Percentiles rank a stretch among this genome's conserved stretches.
Evolutionary conservation across 1,140 invertebrate genomes (phyloP).

Genomic region (Solenopsis invicta): DNA sequence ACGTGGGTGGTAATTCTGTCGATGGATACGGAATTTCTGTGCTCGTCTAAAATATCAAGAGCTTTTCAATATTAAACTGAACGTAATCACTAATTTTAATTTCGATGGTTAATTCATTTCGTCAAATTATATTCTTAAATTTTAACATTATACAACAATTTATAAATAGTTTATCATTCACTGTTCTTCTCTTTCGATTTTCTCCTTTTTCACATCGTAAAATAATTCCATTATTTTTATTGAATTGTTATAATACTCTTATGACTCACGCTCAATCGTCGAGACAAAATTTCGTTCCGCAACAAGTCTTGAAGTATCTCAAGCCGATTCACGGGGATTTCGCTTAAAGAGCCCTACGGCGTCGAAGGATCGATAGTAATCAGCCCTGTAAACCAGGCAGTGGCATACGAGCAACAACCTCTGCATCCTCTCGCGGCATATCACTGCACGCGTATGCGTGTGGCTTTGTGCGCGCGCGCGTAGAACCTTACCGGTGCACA

Average conservation of each 20-base stretch:
- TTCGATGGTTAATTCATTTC: conserved; percentile 2
- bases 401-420: conserved; percentile 41
- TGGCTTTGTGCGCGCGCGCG: conserved; percentile 44
- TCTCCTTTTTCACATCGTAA: neutral
- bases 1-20: neutral
- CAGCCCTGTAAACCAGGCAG: neutral
- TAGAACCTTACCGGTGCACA: conserved; percentile 45
- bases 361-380: conserved; percentile 2
- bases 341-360: neutral
- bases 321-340: neutral
- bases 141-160: neutral
- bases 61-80: conserved; percentile 2
- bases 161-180: neutral
- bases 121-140: neutral
- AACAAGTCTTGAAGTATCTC: neutral
- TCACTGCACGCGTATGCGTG: conserved; percentile 20
- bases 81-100: neutral
- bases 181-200: neutral
- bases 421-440: conserved; percentile 1
- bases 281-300: neutral
- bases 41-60: neutral
- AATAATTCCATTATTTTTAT: neutral
- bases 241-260: neutral
- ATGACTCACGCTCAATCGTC: neutral
- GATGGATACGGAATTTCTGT: neutral